Conservation (phyloP, 2,888 invertebrate species). For the Athalia circularis region DNA sequence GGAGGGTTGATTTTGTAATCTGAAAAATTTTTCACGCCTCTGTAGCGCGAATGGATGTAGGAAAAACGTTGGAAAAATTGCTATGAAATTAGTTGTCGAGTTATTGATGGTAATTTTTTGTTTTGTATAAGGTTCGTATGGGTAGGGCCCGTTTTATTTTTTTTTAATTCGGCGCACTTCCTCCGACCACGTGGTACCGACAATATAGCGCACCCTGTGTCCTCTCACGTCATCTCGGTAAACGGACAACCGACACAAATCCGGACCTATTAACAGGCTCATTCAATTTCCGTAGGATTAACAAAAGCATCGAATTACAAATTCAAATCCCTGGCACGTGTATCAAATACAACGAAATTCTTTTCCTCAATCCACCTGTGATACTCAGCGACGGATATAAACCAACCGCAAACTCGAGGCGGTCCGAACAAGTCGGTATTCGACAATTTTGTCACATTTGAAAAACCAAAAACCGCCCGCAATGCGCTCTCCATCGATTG, state of each 20-base stretch:
- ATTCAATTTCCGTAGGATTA: conserved; percentile 66
- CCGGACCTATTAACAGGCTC: conserved; percentile 62
- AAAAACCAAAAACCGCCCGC: neutral
- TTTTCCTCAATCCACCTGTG: conserved; percentile 57
- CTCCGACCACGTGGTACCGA: conserved; percentile 1
- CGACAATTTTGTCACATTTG: neutral
- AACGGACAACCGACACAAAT: conserved; percentile 62
- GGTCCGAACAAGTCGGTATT: conserved; percentile 7
- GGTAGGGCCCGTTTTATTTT: too few relatives aligned
- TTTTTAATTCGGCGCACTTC: neutral
- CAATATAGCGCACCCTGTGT: conserved; percentile 40
- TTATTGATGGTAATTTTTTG: neutral
- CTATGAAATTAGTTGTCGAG: too few relatives aligned
- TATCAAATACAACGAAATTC: conserved; percentile 61
- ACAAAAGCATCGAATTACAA: conserved; percentile 66
- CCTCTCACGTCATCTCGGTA: conserved; percentile 54
- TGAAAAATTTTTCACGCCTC: too few relatives aligned
- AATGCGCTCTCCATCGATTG: neutral
- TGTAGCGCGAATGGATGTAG: too few relatives aligned
- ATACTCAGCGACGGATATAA: conserved; percentile 29
- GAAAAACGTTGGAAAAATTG: too few relatives aligned
- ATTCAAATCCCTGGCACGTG: conserved; percentile 67
- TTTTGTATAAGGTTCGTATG: neutral
- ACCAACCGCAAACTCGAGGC: neutral
- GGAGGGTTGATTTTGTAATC: too few relatives aligned